Evolutionary conservation across 2,113 vertebrate species (phyloP).

Genomic region (Antechinus stuartii): DNA sequence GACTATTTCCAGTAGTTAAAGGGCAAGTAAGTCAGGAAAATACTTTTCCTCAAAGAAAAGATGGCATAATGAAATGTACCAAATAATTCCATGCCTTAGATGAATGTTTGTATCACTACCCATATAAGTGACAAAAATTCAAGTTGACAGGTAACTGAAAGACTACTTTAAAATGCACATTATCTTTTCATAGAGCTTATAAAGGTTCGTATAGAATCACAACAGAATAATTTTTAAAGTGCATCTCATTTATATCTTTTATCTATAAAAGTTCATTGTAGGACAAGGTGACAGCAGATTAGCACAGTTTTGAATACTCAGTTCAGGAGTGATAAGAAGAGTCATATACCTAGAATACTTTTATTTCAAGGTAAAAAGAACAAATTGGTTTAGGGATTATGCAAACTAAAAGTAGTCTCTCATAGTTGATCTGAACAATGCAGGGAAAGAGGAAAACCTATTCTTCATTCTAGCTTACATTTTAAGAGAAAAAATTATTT

Average conservation of each 20-base stretch:
- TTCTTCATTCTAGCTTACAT: neutral
- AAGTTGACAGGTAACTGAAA: constrained; percentile 66
- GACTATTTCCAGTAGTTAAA: constrained; percentile 48
- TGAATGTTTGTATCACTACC: constrained; percentile 55
- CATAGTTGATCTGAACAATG: constrained; percentile 2
- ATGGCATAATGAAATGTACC: constrained; percentile 37
- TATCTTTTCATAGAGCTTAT: constrained; percentile 45
- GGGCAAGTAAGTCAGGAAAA: constrained; percentile 49
- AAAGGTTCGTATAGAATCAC: constrained; percentile 27
- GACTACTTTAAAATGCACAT: constrained; percentile 59
- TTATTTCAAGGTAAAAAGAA: neutral
- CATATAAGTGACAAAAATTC: constrained; percentile 75
- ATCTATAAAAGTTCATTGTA: constrained; percentile 58
- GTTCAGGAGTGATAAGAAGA: constrained; percentile 26
- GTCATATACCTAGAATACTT: constrained; percentile 31
- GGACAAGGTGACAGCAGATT: constrained; percentile 56
- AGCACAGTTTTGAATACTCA: constrained; percentile 54
- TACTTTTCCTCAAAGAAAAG: constrained; percentile 39
- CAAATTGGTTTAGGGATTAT: constrained; percentile 33
- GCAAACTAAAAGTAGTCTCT: constrained; percentile 46
- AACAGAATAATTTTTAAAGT: constrained; percentile 54
- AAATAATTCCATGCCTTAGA: constrained; percentile 54
- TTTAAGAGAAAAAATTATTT: neutral
- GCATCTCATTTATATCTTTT: constrained; percentile 62
- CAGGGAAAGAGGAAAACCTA: constrained; percentile 6